Base-by-base conservation (phyloP, 2,113 vertebrate genomes). In the Tylochromis polylepis region DNA sequence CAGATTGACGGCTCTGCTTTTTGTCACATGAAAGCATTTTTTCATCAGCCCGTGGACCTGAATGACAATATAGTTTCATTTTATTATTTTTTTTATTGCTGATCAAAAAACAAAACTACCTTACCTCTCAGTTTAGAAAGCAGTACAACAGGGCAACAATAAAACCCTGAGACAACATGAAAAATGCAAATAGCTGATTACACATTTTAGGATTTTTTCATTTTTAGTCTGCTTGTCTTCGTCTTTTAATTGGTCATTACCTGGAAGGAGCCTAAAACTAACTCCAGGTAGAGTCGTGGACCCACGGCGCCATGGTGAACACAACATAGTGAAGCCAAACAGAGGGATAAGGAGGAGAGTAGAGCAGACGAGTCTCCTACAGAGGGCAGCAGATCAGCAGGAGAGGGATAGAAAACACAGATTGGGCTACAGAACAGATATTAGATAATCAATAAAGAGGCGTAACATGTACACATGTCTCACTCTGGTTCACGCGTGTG, bases 261-360 rank as follows among this genome's bases (percentile, higher is more conserved):
- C 97, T 97, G 97, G 91, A 97, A 98, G 81, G 97, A 97, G 46
- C 97, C 97, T 65, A 97, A 95, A 79, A 97, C 97, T 89, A 98
- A n/a, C n/a, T n/a, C n/a, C 85, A 98, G 96, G 83, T 96, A 96
- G 4, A 98, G 96, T 24, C 97, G 95, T 70, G 97, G 96, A 85
- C 96, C 58, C 12, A 95, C 94, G 77, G 96, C 97, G 89, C 97
- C 96, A 0, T 97, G 96, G 87, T 97, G 24, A 98, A 98, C 18
- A 98, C 94, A 0, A 96, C 95, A 88, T 97, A 97, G 93, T 97
- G 97, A 84, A 97, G 94, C 97, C 97, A 8, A 98, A 97, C 53
- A 97, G 88, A 3, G 97, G 97, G 91, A 97, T 97, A 85, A 97
- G 96, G 89, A 97, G 95, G 84, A 97, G 93, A 0, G 97, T 97